A percentile compares a stretch with the other conserved stretches of the same genome.
These are phyloP conservation scores for Aurelia sp. DNA, from an alignment of 30 jellyfish, hydroid and myxozoan genomes.

Conservation along the genomic window DNA sequence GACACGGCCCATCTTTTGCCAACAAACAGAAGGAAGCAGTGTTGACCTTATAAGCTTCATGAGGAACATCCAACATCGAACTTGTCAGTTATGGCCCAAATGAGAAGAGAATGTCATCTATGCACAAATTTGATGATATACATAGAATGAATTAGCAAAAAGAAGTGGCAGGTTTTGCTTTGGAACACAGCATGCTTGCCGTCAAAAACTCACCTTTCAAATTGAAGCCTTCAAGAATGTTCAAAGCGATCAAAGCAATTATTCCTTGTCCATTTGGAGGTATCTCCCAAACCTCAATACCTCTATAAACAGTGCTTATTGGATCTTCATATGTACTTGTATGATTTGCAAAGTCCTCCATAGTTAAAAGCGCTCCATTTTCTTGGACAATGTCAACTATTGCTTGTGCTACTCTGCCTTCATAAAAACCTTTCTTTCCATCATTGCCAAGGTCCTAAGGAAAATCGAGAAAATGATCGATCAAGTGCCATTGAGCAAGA, in stretches of 20 bases:
- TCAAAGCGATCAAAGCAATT: constrained; percentile 90
- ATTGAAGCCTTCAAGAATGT: constrained; percentile 76
- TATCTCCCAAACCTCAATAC: constrained; percentile 85
- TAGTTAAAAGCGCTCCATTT: constrained; percentile 76
- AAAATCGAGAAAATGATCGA: not conserved
- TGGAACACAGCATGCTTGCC: not conserved
- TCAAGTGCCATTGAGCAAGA: no score
- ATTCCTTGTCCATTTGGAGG: constrained; percentile 98
- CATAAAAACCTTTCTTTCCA: constrained; percentile 88
- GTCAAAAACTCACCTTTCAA: constrained; percentile 46
- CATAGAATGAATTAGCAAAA: no score
- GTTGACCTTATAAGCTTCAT: no score
- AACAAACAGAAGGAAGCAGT: no score
- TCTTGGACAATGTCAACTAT: constrained; percentile 84
- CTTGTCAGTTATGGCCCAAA: no score
- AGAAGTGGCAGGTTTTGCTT: no score
- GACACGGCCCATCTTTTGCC: no score
- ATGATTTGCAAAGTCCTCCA: constrained; percentile 76
- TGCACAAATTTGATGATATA: no score
- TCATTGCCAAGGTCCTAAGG: constrained; percentile 68
- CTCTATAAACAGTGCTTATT: constrained; percentile 74
- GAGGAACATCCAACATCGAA: no score
- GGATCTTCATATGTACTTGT: constrained; percentile 79
- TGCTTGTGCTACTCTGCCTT: constrained; percentile 82
- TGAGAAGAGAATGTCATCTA: no score